A percentile compares a stretch with the other conserved stretches of the same genome.
Evolutionary conservation across 2,797 vertebrate species (phyloP).

Genomic region (Aplochiton taeniatus): DNA sequence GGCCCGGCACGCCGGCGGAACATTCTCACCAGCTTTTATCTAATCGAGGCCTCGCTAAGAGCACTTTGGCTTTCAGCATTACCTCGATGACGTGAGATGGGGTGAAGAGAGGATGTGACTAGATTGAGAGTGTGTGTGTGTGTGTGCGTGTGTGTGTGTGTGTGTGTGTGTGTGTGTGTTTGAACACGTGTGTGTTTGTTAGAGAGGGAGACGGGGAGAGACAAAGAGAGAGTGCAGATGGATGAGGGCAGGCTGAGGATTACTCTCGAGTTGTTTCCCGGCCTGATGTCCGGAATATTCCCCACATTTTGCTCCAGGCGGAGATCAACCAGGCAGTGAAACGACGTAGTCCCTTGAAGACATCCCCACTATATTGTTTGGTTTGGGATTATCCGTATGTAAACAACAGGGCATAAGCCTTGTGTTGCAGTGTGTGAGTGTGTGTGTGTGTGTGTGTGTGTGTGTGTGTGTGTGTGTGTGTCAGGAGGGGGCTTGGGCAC

Average conservation of each 20-base stretch:
- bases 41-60: constrained; percentile 46
- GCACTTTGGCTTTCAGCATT: constrained; percentile 60
- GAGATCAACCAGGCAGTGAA: neutral
- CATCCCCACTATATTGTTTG: neutral
- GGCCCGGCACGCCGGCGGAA: neutral
- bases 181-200: neutral
- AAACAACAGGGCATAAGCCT: neutral
- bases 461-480: neutral
- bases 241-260: neutral
- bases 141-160: constrained; percentile 9
- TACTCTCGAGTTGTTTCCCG: too few species aligned
- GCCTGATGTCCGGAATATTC: too few species aligned
- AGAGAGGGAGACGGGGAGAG: constrained; percentile 39
- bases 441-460: neutral
- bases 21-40: constrained; percentile 47
- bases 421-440: neutral
- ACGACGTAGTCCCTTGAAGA: neutral
- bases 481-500: neutral
- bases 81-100: constrained; percentile 33
- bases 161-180: constrained; percentile 10
- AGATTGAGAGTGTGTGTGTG: neutral
- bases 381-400: constrained; percentile 8
- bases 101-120: constrained; percentile 21
- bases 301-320: too few species aligned
- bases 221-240: neutral